Evolutionary conservation across 2,797 vertebrate genomes (phyloP), one percentile per base, ranked within the genome.

Genomic region (Urophycis tenuis): DNA sequence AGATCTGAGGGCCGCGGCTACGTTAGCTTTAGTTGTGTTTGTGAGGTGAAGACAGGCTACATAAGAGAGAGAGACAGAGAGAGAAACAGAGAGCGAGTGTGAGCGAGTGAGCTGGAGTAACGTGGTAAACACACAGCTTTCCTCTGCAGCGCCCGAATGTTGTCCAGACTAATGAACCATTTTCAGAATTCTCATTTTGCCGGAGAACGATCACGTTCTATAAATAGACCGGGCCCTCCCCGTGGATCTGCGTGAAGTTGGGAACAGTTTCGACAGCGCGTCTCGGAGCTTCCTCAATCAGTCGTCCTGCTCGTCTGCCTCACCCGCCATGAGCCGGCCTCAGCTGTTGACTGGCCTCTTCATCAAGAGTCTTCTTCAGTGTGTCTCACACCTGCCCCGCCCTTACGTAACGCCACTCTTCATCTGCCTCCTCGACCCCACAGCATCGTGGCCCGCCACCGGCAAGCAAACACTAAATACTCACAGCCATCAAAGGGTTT

Each of bases 391-490:
- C 79, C 78, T 80, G 81, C 88, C 89, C 79, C 70, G 3, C 33
- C 78, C 80, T 93, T 92, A 92, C 83, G 81, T 91, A 92, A 93
- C 86, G 82, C 83, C 41, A 80, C 89, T 84, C 75, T 31, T 90
- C 91, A 84, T 87, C 84, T 79, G 85, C 84, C 87, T 89, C 79
- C 80, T 77, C 83, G 77, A 82, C 30, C 29, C 31, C 15, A 9
- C 25, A 30, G 29, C 11, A 12, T 5, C 30, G 19, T n/a, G 29
- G 53, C 9, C 75, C 74, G 77, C 85, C 85, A 76, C 85, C 85
- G 84, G 75, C 49, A 76, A 86, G 74, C 39, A 75, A 64, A 74
- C 71, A 82, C 77, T 64, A 76, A 81, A 45, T 72, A 75, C 10
- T 41, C 77, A 74, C 60, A 75, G 9, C 77, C 81, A 83, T 86